Evolutionary conservation across 1,140 invertebrate species (phyloP), one percentile per base, ranked within the genome.

Genomic region (Drosophila sulfurigaster): DNA sequence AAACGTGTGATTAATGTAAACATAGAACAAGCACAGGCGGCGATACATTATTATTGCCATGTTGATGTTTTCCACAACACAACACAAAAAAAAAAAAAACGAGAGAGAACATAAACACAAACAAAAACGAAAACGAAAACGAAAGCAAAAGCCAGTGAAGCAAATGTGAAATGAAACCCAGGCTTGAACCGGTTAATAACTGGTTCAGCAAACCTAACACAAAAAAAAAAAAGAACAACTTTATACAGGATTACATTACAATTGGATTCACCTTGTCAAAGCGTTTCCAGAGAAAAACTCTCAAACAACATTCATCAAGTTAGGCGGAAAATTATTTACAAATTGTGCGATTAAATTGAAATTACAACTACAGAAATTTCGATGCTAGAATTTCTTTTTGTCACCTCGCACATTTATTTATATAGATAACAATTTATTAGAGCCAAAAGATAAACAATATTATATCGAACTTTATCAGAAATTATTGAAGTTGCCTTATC

Each of bases 1-100:
- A 75, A 75, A 69, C 72, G 72, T 75, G 66, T 75, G 72, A 75
- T 69, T 75, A 75, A 75, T 75, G 66, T 43, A 43, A 68, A 49
- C 49, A 56, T 30, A 52, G 56, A 60, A 60, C 15, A 68, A 46
- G 64, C 15, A 52, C 56, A 48, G 28, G 4, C 28, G 56, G 56
- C 48, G 28, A 38, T 35, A 68, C 56, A 54, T 54, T 73, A 45
- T 68, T 45, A 60, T 68, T 59, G 52, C 35, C 30, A 59, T 59
- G 41, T 46, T 43, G 41, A 60, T 59, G 46, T 52, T 56, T 46
- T 62, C 25, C 28, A 32, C 7, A 16, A 32, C 25, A 7, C 41
- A 6, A 35, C 32, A 10, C 6, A 38, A 3, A 38, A 38, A 32
- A 5, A 32, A 32, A 30, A 30, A 32, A 6, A 32, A 38, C 1